Base-by-base conservation (phyloP, 2,888 invertebrate genomes). In the Scaptodrosophila latifasciaeformis region DNA sequence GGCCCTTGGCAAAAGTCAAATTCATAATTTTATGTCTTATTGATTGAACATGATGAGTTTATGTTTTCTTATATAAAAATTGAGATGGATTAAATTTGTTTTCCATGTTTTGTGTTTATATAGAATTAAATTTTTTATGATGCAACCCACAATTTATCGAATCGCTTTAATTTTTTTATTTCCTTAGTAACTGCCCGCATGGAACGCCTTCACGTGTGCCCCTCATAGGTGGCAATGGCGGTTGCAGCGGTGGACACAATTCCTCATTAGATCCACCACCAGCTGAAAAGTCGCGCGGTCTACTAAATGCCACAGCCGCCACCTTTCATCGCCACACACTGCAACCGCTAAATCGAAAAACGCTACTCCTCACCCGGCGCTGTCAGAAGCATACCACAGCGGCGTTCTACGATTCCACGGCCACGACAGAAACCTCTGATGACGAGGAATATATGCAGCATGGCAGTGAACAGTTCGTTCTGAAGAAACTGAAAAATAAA, bases 171-270 rank as follows among this genome's bases (percentile, higher is more conserved):
- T 42, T 46, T 48, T 43, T 53, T n/a, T n/a, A n/a, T 40, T 44
- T 21, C 45, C 15, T 13, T 15, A 84, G 80, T 59, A 85, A 83
- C 54, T 86, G 85, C 62, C 82, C 89, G 1, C 92, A 93, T 82
- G 92, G 92, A 65, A 93, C 93, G 1, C 93, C 93, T 42, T 93
- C 93, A 54, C 88, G 92, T 82, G 90, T 92, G 79, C 93, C 93
- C 69, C 88, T 93, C 78, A 91, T 93, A 70, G 48, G 21, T 24
- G 34, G 49, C 21, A 27, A 31, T 18, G 47, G 47, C 5, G n/a
- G 39, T 9, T 37, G 47, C 9, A 49, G 59, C 48, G 57, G n/a
- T 1, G 18, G 40, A 9, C 30, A 13, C 5, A 7, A n/a, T 7
- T 15, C 15, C 12, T 10, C 21, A 2, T n/a, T n/a, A n/a, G 40